A percentile compares a stretch with the other conserved stretches of the same genome.
Conservation (phyloP, 2,888 invertebrate species). For the Ectemnius continuus region DNA sequence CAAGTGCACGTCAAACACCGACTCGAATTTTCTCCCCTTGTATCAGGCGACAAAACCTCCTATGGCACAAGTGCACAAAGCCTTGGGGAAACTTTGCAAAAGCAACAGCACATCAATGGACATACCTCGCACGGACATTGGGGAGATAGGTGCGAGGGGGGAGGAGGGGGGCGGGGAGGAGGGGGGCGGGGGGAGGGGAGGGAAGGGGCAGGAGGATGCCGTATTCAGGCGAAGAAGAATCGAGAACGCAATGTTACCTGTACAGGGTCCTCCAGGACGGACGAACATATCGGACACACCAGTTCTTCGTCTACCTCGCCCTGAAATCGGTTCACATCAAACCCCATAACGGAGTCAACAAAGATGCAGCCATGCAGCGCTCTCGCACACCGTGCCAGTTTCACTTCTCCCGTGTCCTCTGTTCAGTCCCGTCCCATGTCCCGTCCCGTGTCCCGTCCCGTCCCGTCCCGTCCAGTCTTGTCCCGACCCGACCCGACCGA, state of each 20-base stretch:
- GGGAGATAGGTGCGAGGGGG: background rate
- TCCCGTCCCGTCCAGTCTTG: too few relatives aligned
- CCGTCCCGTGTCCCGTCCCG: too few relatives aligned
- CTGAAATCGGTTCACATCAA: slow-evolving; percentile 95
- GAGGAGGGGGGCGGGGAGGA: background rate
- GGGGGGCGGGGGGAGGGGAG: background rate
- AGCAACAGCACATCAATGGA: too few relatives aligned
- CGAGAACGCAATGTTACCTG: slow-evolving; percentile 83
- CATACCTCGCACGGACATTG: background rate
- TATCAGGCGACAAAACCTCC: too few relatives aligned
- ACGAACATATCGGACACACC: slow-evolving; percentile 97
- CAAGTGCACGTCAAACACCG: too few relatives aligned
- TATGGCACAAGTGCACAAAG: too few relatives aligned
- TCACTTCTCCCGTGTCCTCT: too few relatives aligned
- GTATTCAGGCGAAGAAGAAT: slow-evolving; percentile 13
- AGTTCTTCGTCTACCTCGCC: slow-evolving; percentile 98
- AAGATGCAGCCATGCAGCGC: background rate
- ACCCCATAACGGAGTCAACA: slow-evolving; percentile 85
- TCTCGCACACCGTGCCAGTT: background rate
- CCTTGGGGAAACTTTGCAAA: too few relatives aligned
- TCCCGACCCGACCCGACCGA: too few relatives aligned
- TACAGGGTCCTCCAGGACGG: slow-evolving; percentile 95
- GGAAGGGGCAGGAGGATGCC: background rate
- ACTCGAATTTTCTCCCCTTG: too few relatives aligned
- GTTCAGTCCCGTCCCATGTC: too few relatives aligned